Evolutionary conservation across 37 sponge, comb jelly and placozoan genomes (phyloP), one percentile per base, ranked within the genome.

Genomic region (Crambe crambe): DNA sequence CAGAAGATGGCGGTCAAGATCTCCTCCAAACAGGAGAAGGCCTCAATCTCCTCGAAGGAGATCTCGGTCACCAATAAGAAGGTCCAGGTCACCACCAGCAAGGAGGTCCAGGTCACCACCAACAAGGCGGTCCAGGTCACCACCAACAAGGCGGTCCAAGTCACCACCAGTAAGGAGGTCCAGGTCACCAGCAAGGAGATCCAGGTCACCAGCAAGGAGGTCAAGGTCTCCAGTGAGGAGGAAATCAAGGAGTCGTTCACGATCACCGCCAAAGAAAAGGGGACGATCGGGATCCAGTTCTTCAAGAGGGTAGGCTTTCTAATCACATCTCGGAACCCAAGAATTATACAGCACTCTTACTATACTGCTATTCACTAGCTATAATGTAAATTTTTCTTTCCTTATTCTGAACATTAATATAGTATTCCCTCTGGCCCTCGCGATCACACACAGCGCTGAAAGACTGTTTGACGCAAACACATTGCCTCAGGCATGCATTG

Each of bases 31-130:
- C 15, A 38, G 43, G 34, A 44, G 73, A 12, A 54, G 64, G 27
- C 57, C 74, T n/a, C 74, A 57, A 39, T 63, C 67, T 32, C 74
- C 66, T 42, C 76, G 57, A 15, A 65, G 83, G 26, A 68, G 68
- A 29, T 37, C 72, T 30, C 39, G 71, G 71, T 70, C 71, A 40
- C 43, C 43, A 42, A 32, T 23, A 3, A 38, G 43, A n/a, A 44
- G 73, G 20, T 42, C 56, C 17, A 42, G 72, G 18, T 73, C 66
- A 39, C 60, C 67, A 43, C 74, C 66, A 56, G 76, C 37, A 15
- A 65, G 83, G 26, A 68, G 68, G 10, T 37, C 72, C 31, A 63
- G 43, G 71, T 70, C 71, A 35, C 71, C 71, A 40, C n/a, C 12
- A 38, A 68, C 20, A 15, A 27, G 68, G 68, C 12, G 30, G 21